A percentile compares a stretch with the other conserved stretches of the same genome.
Evolutionary conservation across 2,113 vertebrate genomes (phyloP).

Genomic region (Columba livia): DNA sequence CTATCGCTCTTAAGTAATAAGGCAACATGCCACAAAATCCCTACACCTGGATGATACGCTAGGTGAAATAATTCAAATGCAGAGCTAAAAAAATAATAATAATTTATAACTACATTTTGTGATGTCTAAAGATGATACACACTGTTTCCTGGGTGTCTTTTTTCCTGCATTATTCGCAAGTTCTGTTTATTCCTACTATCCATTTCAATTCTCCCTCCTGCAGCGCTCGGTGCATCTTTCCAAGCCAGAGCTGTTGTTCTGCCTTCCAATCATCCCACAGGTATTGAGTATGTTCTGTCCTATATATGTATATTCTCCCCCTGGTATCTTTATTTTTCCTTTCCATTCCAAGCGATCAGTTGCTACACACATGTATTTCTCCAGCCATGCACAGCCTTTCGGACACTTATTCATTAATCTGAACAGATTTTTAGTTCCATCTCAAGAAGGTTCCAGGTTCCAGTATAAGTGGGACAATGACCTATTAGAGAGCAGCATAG

Average conservation of each 20-base stretch:
- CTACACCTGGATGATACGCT: accelerated
- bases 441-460: no score
- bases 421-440: no score
- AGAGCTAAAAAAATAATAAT: not conserved
- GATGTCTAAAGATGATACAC: not conserved
- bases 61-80: not conserved
- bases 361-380: no score
- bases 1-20: not conserved
- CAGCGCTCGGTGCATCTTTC: accelerated
- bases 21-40: not conserved
- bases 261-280: not conserved
- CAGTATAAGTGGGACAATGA: no score
- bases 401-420: no score
- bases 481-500: no score
- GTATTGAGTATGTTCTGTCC: not conserved
- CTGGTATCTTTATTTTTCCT: not conserved
- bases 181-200: not conserved
- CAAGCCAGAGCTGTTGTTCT: not conserved
- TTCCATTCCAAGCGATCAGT: not conserved
- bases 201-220: not conserved
- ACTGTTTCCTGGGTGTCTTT: not conserved
- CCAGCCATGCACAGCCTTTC: no score
- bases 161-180: not conserved
- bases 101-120: not conserved
- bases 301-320: not conserved